A percentile compares a stretch with the other conserved stretches of the same genome.
Conservation (phyloP, 2,113 vertebrate species). For the Centrocercus urophasianus region DNA sequence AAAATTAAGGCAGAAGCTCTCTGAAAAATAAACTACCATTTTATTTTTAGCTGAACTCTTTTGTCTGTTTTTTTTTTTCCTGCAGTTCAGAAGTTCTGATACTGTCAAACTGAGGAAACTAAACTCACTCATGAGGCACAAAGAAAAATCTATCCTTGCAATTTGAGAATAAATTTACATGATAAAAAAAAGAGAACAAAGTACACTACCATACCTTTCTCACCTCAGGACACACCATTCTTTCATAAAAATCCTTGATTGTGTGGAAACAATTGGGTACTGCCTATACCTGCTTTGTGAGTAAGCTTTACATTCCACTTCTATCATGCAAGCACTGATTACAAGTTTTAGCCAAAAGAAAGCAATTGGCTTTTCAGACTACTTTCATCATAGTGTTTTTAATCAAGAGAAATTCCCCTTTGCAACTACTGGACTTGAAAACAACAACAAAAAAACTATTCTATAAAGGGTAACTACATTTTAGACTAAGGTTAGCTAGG, state of each 20-base stretch:
- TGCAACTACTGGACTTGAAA: background rate
- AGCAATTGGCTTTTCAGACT: background rate
- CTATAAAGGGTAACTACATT: background rate
- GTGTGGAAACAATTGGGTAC: background rate
- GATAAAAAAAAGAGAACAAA: background rate
- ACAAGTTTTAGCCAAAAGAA: background rate
- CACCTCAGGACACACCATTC: background rate
- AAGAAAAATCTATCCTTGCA: background rate
- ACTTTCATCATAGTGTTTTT: background rate
- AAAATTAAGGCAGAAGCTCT: background rate
- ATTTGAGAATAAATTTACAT: background rate
- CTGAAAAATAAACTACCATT: background rate
- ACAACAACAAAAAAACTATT: background rate
- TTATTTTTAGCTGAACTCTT: background rate
- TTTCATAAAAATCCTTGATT: background rate
- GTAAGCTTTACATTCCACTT: background rate
- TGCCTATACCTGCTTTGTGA: background rate
- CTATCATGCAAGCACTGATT: background rate
- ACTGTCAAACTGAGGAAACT: background rate
- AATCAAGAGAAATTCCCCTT: background rate
- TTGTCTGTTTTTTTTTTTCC: background rate
- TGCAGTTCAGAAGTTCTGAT: background rate
- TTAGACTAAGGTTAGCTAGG: background rate
- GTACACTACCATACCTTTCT: background rate
- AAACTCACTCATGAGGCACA: background rate